phyloP scores from a whole-genome alignment of 2,113 vertebrate genomes.

The Microcebus lehilahytsara region DNA sequence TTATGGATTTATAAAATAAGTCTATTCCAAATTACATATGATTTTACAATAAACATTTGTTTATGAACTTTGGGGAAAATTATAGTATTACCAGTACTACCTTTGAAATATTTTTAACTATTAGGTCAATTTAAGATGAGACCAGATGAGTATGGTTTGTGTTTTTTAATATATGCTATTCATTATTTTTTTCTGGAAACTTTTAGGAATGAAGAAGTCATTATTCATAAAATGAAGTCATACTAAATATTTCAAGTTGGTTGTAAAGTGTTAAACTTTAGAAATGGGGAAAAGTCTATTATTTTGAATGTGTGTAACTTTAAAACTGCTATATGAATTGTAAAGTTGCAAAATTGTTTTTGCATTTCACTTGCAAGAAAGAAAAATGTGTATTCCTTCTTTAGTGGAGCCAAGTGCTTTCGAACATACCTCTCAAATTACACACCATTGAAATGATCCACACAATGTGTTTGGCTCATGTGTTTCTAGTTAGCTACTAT shows the following conservation, averaged over 20 bases:
- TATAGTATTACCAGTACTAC: neutral
- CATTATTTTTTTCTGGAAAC: slow-evolving; percentile 24
- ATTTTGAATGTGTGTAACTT: slow-evolving; percentile 40
- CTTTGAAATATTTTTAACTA: slow-evolving; percentile 16
- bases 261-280: slow-evolving; percentile 37
- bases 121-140: slow-evolving; percentile 39
- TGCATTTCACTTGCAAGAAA: slow-evolving; percentile 35
- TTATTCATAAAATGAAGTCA: slow-evolving; percentile 54
- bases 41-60: slow-evolving; percentile 12
- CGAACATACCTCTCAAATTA: slow-evolving; percentile 56
- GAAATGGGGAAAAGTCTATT: slow-evolving; percentile 17
- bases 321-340: neutral
- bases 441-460: slow-evolving; percentile 46
- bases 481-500: slow-evolving; percentile 65
- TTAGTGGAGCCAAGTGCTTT: slow-evolving; percentile 24
- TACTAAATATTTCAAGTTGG: neutral
- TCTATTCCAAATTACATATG: neutral
- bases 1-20: slow-evolving; percentile 5
- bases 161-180: slow-evolving; percentile 34
- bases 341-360: neutral
- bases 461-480: slow-evolving; percentile 54
- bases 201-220: slow-evolving; percentile 26
- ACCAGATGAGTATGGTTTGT: slow-evolving; percentile 38
- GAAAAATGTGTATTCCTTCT: neutral
- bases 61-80: slow-evolving; percentile 28